Evolutionary conservation across 2,797 vertebrate species (phyloP), one percentile per base, ranked within the genome.

Genomic region (Malacoraja senta): DNA sequence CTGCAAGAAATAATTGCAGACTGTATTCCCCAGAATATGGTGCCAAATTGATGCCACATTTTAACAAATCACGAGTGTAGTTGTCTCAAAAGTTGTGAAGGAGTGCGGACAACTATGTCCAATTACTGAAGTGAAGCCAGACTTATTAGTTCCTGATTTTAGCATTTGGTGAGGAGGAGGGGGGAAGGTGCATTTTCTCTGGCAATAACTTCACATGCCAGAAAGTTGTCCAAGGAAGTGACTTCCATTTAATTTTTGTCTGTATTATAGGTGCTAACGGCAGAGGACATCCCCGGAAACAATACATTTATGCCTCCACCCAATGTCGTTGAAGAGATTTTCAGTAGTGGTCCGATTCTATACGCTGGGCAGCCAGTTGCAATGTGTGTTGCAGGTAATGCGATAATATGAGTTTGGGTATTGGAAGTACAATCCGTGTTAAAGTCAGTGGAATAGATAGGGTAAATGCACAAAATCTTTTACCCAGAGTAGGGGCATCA

Each of bases 241-340:
- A 21, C n/a, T 35, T 35, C 35, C 15, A 88, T 68, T 68, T 88
- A 88, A 68, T 35, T 68, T 3, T 35, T 35, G 19, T 19, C 35
- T 35, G 0, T 35, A 3, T 58, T 92, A 17, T n/a, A 92, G 90
- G 90, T 92, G 35, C 71, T 92, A n/a, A 76, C 19, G 58, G 90
- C 90, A 58, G 72, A 76, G 38, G 68, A 92, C 17, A 76, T 92
- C 24, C 90, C 90, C 8, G 90, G 90, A 92, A 44, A 7, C 26
- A 92, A 92, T 13, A 92, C 90, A 29, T 92, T 92, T 76, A 44
- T 92, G 71, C 90, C 71, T 74, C 68, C 90, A 74, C 90, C 90
- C 71, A 35, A 1, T 76, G 24, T 26, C 7, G 90, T 44, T 74
- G 90, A 92, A 76, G 90, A 92, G 71, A 92, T 92, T 92, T 76